Base-by-base conservation (phyloP, 2,888 invertebrate species). In the Drosophila acutilabella region DNA sequence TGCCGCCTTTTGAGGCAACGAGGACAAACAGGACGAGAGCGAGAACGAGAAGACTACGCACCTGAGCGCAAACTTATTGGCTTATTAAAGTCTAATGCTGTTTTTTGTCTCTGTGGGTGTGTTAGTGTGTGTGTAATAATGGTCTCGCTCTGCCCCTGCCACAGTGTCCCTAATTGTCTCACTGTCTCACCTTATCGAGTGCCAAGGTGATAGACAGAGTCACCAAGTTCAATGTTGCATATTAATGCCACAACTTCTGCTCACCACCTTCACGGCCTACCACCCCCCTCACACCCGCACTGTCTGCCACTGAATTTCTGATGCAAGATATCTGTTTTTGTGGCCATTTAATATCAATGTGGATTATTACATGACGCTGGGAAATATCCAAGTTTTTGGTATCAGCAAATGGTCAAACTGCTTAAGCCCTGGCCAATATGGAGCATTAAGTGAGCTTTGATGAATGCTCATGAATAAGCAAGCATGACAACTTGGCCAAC, bases 21-120 rank as follows among this genome's bases (percentile, higher is more conserved):
- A 56, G 44, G 48, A 23, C 60, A n/a, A 26, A 3, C 11, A 36
- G 36, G 36, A 36, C n/a, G 18, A n/a, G 23, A 26, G 6, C 10
- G n/a, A 23, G 16, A 26, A 33, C 20, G 42, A 23, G 48, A 44
- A 57, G 33, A 36, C 51, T 51, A 74, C 44, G 59, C 80, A 81
- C 81, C 89, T 79, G 71, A 58, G 66, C 78, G 81, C 80, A 84
- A 84, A 89, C 89, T 88, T 89, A 89, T 88, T 86, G 78, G 79
- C 88, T 88, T 89, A 88, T 89, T 89, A 89, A 89, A 86, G 75
- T 72, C 82, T 88, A 84, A 89, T 82, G 80, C 66, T 67, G 45
- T 69, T 58, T 68, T 56, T 64, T 53, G 61, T 54, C 6, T 58
- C 10, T 33, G 23, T 45, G 36, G 33, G 59, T 33, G 59, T 64